Evolutionary conservation across 2,888 invertebrate genomes (phyloP).

Genomic region (Phania funesta): DNA sequence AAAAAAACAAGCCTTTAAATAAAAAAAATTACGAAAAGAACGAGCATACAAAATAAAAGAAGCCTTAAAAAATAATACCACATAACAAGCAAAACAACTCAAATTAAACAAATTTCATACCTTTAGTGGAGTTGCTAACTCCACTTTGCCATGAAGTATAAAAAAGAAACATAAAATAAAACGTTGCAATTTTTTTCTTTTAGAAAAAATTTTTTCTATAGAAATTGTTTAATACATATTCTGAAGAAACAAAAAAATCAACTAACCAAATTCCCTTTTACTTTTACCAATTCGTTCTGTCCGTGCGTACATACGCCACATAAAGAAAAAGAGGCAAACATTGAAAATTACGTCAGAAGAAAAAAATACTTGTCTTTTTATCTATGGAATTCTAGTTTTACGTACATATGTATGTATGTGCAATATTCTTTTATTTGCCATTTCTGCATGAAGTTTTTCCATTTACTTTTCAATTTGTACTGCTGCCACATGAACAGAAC

Average conservation of each 20-base stretch:
- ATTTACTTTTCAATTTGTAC: slow-evolving; percentile 18
- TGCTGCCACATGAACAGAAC: slow-evolving; percentile 28
- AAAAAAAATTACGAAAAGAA: neutral
- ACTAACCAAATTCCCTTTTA: slow-evolving; percentile 60
- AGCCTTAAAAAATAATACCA: slow-evolving; percentile 40
- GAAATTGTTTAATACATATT: slow-evolving; percentile 33
- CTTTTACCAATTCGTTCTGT: slow-evolving; percentile 54
- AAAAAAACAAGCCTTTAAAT: neutral
- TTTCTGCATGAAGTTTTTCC: slow-evolving; percentile 30
- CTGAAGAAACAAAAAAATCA: neutral
- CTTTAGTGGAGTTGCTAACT: slow-evolving; percentile 23
- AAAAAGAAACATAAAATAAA: no score
- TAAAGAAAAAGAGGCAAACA: slow-evolving; percentile 2
- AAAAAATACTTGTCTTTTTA: slow-evolving; percentile 41
- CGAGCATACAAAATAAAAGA: slow-evolving; percentile 12
- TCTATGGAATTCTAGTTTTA: slow-evolving; percentile 56
- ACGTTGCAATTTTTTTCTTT: slow-evolving; percentile 21
- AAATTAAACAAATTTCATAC: slow-evolving; percentile 10
- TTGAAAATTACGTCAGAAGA: slow-evolving; percentile 53
- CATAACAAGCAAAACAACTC: slow-evolving; percentile 30
- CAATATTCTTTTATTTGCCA: slow-evolving; percentile 53
- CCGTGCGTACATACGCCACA: neutral
- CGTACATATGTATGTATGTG: no score
- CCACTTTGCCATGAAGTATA: neutral
- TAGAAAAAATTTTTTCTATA: slow-evolving; percentile 20